phyloP scores from a whole-genome alignment of 2,113 vertebrate genomes.

The Psilopsiagon aurifrons region DNA sequence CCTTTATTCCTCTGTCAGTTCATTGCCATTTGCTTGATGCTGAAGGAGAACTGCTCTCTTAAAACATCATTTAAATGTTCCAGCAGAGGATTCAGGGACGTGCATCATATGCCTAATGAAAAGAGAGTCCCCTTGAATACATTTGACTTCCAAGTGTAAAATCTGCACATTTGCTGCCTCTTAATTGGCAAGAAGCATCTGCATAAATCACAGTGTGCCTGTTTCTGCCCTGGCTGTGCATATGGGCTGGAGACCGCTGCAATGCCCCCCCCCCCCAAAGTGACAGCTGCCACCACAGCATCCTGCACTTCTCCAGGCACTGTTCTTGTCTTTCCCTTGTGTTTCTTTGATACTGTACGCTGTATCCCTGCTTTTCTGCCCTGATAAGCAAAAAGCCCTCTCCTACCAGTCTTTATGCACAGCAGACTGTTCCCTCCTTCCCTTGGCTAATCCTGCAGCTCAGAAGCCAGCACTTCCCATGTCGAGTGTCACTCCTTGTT shows the following conservation, averaged over 20 bases:
- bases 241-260: rapidly evolving
- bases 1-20: neutral
- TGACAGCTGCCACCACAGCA: neutral
- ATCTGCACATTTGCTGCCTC: neutral
- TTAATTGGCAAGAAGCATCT: neutral
- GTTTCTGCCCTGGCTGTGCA: neutral
- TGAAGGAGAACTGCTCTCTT: neutral
- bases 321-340: neutral
- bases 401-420: neutral
- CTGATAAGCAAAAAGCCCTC: neutral
- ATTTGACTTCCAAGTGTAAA: neutral
- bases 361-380: neutral
- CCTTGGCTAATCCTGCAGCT: neutral
- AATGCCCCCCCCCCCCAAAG: neutral
- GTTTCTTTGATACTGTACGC: too few species aligned
- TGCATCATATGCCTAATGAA: neutral
- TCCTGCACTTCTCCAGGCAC: neutral
- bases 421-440: neutral
- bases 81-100: neutral
- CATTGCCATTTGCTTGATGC: neutral
- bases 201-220: neutral
- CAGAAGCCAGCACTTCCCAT: neutral
- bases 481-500: neutral
- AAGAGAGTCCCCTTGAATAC: neutral
- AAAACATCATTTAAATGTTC: neutral